These are phyloP conservation scores for Amphiprion clarkii DNA, from an alignment of 2,797 vertebrate species.

Conservation along the genomic window DNA sequence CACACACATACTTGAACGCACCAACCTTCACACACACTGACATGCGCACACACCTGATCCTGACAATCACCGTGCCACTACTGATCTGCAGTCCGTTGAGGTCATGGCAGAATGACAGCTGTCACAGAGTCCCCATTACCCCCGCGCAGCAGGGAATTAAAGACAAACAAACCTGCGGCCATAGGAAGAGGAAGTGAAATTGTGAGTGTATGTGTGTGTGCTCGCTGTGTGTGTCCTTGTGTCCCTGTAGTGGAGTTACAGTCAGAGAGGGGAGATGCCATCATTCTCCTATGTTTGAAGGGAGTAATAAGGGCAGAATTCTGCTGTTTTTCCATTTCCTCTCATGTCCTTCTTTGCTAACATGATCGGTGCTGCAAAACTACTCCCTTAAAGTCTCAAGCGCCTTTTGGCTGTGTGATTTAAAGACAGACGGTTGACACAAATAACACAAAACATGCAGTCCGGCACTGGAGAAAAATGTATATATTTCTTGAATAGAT, in stretches of 20 bases:
- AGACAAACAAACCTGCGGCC: slow-evolving; percentile 85
- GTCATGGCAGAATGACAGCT: slow-evolving; percentile 87
- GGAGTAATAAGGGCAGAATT: slow-evolving; percentile 68
- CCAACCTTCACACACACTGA: slow-evolving; percentile 45
- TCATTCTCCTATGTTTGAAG: slow-evolving; percentile 72
- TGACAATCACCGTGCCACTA: slow-evolving; percentile 83
- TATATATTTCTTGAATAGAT: slow-evolving; percentile 31
- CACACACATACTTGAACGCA: slow-evolving; percentile 48
- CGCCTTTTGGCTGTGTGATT: slow-evolving; percentile 49
- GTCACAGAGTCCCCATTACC: slow-evolving; percentile 84
- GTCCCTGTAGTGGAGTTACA: slow-evolving; percentile 64
- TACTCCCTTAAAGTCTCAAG: slow-evolving; percentile 35
- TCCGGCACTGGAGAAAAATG: slow-evolving; percentile 7
- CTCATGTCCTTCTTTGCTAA: slow-evolving; percentile 56
- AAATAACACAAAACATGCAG: slow-evolving; percentile 36
- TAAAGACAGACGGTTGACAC: slow-evolving; percentile 27
- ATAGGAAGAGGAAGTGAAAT: slow-evolving; percentile 71
- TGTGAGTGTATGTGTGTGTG: slow-evolving; percentile 49
- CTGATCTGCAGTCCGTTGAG: slow-evolving; percentile 80
- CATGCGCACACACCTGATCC: slow-evolving; percentile 71
- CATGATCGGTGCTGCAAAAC: slow-evolving; percentile 48
- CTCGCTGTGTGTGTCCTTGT: slow-evolving; percentile 56
- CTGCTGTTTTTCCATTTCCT: slow-evolving; percentile 70
- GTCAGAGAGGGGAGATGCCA: slow-evolving; percentile 48
- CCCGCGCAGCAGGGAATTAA: slow-evolving; percentile 84